phyloP scores from a whole-genome alignment of 2,888 invertebrate species.

The Endotricha flammealis region DNA sequence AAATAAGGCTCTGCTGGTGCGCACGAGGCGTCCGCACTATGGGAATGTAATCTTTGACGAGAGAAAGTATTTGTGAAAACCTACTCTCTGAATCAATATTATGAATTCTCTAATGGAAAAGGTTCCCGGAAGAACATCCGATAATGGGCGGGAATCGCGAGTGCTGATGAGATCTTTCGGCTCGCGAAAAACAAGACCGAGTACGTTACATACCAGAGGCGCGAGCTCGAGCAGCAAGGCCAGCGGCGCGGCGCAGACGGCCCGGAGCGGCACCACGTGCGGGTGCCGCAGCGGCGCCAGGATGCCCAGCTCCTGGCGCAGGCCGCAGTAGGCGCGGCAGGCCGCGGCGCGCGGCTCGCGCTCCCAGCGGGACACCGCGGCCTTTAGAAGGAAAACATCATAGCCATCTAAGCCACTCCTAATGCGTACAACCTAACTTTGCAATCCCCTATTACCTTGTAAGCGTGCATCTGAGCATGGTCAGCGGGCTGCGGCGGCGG shows the following conservation, averaged over 20 bases:
- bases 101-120: no score
- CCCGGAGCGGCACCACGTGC: constrained; percentile 94
- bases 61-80: no score
- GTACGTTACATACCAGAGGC: constrained; percentile 79
- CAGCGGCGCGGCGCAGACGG: constrained; percentile 93
- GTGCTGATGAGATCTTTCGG: no score
- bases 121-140: no score
- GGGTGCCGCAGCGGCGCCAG: constrained; percentile 90
- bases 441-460: constrained; percentile 42
- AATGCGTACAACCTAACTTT: neutral
- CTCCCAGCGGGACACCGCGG: constrained; percentile 93
- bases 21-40: no score
- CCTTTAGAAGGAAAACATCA: constrained; percentile 47
- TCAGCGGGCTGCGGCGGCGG: constrained; percentile 80
- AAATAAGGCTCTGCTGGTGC: neutral
- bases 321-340: constrained; percentile 97
- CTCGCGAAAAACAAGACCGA: no score
- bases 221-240: constrained; percentile 89
- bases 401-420: neutral
- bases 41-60: no score
- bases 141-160: no score
- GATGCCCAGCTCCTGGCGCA: constrained; percentile 95
- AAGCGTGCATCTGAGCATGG: constrained; percentile 41
- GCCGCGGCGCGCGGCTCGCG: constrained; percentile 94
- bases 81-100: no score